Conservation (phyloP, 2,888 invertebrate species). For the Stenodema calcarata region DNA sequence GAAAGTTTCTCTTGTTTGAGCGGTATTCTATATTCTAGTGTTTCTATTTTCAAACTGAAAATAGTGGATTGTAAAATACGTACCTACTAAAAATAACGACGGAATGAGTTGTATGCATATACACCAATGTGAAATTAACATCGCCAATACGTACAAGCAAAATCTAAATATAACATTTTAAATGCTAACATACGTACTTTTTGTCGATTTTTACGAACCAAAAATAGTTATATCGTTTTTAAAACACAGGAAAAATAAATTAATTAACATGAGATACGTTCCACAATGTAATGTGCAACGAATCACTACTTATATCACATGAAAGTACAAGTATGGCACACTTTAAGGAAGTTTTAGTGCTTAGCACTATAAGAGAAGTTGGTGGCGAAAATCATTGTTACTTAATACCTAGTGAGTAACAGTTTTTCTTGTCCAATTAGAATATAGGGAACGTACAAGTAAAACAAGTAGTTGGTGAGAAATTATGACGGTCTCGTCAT, state of each 20-base stretch:
- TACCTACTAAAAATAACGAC: background rate
- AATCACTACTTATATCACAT: constrained; percentile 3
- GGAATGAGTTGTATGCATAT: background rate
- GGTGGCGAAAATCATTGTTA: too few species aligned
- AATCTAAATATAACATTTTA: background rate
- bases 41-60: background rate
- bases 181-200: background rate
- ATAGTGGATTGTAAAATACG: background rate
- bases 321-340: background rate
- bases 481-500: too few species aligned
- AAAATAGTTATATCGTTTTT: too few species aligned
- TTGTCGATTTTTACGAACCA: too few species aligned
- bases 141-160: background rate
- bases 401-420: too few species aligned
- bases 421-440: too few species aligned
- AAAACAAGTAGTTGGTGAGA: too few species aligned
- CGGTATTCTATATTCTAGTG: background rate
- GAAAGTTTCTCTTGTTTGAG: background rate
- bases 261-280: too few species aligned
- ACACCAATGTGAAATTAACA: background rate
- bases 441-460: too few species aligned
- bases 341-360: background rate
- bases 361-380: background rate
- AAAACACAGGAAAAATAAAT: too few species aligned
- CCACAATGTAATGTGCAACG: background rate